Evolutionary conservation across 2,888 invertebrate species (phyloP).

Genomic region (Amorpha juglandis): DNA sequence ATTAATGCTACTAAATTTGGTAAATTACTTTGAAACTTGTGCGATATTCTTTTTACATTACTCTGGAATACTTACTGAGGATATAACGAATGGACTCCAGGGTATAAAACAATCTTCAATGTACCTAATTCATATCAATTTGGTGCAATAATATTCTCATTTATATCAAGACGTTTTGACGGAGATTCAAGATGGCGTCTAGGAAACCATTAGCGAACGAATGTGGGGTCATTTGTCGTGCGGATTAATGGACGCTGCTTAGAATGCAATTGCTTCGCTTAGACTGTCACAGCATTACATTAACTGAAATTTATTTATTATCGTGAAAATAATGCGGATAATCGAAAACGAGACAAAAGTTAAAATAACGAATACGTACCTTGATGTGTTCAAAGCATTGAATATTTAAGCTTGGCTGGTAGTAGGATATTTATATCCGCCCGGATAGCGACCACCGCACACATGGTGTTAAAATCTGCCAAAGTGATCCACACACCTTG

Average conservation of each 20-base stretch:
- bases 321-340: not conserved
- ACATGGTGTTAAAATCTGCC: too few species aligned
- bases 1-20: not conserved
- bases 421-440: too few species aligned
- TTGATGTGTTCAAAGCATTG: too few species aligned
- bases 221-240: slow-evolving; percentile 56
- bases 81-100: not conserved
- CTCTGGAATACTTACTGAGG: not conserved
- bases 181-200: slow-evolving; percentile 44
- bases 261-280: slow-evolving; percentile 36
- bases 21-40: not conserved
- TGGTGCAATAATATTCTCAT: slow-evolving; percentile 33
- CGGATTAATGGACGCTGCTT: slow-evolving; percentile 42
- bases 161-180: slow-evolving; percentile 39
- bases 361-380: not conserved
- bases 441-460: too few species aligned
- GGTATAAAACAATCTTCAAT: not conserved
- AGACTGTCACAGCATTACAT: slow-evolving; percentile 23
- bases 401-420: too few species aligned
- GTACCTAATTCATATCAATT: slow-evolving; percentile 29
- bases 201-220: slow-evolving; percentile 52
- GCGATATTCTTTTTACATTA: not conserved
- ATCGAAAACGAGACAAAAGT: not conserved
- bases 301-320: slow-evolving; percentile 27
- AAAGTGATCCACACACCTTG: too few species aligned